A percentile compares a stretch with the other conserved stretches of the same genome.
Conservation (phyloP, 2,113 vertebrate genomes). For the Tyto alba region DNA sequence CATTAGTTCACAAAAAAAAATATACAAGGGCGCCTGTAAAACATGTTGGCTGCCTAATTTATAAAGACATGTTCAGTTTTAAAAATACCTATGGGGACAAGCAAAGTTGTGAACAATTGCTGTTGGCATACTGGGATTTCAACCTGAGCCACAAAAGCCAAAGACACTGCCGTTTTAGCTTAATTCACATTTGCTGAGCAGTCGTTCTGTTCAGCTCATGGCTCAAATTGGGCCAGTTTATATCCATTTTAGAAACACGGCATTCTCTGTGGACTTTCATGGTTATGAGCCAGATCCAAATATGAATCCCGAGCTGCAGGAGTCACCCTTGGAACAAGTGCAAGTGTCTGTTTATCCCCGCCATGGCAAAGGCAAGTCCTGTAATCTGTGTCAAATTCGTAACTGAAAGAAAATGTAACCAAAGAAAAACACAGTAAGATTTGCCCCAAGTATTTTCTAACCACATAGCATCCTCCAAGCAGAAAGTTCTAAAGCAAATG, state of each 20-base stretch:
- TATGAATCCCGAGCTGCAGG: background rate
- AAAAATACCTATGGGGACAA: background rate
- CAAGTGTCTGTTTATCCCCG: fast-evolving
- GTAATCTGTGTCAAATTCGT: fast-evolving
- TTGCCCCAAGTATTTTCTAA: background rate
- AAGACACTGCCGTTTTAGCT: background rate
- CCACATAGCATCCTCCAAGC: background rate
- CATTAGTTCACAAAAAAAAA: background rate
- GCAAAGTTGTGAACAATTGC: background rate
- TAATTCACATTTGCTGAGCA: background rate
- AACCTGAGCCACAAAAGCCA: background rate
- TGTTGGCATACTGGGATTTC: background rate
- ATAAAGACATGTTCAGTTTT: background rate
- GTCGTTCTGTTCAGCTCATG: background rate
- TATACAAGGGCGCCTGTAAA: background rate
- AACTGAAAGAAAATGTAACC: background rate
- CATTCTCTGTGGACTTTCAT: background rate
- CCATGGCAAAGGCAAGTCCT: background rate
- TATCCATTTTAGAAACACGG: background rate
- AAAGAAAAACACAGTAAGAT: background rate
- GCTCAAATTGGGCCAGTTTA: background rate
- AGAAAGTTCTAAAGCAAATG: background rate
- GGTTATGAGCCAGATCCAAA: background rate
- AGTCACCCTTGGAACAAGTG: background rate
- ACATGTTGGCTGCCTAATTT: background rate